These are phyloP conservation scores for Neoarius graeffei DNA, from an alignment of 2,113 vertebrate genomes.

Conservation along the genomic window DNA sequence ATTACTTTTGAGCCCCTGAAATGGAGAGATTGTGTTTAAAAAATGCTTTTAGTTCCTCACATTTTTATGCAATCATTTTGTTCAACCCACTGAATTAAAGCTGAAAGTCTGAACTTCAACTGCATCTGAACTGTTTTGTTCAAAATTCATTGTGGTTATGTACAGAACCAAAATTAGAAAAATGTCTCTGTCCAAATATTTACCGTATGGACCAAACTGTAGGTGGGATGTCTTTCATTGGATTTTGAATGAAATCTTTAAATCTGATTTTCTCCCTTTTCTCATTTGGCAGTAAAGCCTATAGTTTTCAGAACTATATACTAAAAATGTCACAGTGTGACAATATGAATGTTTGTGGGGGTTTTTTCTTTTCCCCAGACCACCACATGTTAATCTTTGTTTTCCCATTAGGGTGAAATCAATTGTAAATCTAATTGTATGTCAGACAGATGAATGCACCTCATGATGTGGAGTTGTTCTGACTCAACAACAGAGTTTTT, in stretches of 20 bases:
- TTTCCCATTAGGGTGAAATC: neutral
- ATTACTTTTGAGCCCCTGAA: no score
- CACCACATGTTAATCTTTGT: neutral
- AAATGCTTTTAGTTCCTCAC: no score
- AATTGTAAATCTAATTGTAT: neutral
- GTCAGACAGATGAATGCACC: neutral
- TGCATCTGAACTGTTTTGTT: no score
- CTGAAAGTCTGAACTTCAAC: no score
- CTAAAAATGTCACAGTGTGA: neutral
- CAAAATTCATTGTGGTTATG: no score
- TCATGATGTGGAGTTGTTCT: neutral
- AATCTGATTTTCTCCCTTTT: neutral
- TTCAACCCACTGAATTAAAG: no score
- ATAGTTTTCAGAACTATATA: neutral
- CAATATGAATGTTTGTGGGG: neutral
- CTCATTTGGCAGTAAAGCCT: neutral
- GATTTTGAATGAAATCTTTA: neutral
- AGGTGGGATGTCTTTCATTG: neutral
- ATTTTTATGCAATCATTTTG: no score
- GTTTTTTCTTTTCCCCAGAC: neutral
- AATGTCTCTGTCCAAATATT: no score
- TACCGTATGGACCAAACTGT: no score
- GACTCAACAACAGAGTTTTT: neutral
- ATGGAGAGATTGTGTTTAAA: no score
- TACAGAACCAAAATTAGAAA: no score